Percentiles rank a stretch among this genome's conserved stretches.
Conservation (phyloP, 1,140 invertebrate genomes). For the Drosophila paulistorum region DNA sequence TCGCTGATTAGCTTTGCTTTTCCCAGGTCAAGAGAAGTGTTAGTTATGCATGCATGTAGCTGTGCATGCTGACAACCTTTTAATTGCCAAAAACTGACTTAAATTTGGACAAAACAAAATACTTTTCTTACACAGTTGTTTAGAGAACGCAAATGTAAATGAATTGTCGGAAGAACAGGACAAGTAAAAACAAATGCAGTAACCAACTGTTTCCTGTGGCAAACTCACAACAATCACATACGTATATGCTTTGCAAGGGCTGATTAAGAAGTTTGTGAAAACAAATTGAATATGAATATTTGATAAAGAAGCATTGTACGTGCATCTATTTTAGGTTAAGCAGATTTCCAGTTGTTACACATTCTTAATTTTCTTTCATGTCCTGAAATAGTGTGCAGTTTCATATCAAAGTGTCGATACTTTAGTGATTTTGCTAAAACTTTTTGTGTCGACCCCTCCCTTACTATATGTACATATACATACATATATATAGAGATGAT, state of each 20-base stretch:
- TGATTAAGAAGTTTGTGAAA: not conserved
- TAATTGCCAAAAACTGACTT: conserved; percentile 30
- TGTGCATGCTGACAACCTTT: conserved; percentile 22
- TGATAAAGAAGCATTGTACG: no score
- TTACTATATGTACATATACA: not conserved
- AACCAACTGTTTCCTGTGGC: conserved; percentile 46
- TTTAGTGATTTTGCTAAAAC: no score
- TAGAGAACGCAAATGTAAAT: conserved; percentile 56
- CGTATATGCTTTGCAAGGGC: not conserved
- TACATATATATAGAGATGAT: not conserved
- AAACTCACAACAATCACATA: conserved; percentile 14
- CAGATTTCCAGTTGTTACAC: not conserved
- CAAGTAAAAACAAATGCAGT: conserved; percentile 48
- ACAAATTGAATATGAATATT: not conserved
- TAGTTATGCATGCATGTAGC: conserved; percentile 37
- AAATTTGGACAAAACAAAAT: not conserved
- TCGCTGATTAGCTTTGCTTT: conserved; percentile 37
- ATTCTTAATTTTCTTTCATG: not conserved
- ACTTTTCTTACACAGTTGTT: not conserved
- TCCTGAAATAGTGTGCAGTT: not conserved
- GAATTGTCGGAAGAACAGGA: conserved; percentile 55
- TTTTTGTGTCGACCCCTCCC: not conserved
- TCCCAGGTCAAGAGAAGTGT: conserved; percentile 33
- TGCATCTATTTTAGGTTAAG: no score
- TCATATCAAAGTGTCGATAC: not conserved